Evolutionary conservation across 2,888 invertebrate genomes (phyloP).

Genomic region (Euzophera pinguis): DNA sequence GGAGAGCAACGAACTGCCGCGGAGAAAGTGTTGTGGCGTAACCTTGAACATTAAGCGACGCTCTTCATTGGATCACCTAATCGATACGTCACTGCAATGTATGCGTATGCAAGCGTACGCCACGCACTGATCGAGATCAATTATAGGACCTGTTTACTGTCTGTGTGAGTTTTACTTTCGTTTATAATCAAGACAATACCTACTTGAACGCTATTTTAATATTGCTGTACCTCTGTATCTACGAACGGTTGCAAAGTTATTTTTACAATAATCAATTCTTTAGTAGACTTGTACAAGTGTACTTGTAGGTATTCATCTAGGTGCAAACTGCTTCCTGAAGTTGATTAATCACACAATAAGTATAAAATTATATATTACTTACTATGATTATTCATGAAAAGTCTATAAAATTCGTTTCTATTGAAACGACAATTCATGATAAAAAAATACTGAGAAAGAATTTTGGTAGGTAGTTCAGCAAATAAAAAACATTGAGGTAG

Average conservation of each 20-base stretch:
- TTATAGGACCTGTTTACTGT: slow-evolving; percentile 15
- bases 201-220: too few species aligned
- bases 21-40: slow-evolving; percentile 76
- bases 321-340: too few species aligned
- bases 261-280: too few species aligned
- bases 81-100: slow-evolving; percentile 58
- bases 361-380: too few species aligned
- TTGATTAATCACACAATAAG: too few species aligned
- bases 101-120: slow-evolving; percentile 30
- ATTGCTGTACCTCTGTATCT: too few species aligned
- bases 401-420: too few species aligned
- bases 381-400: too few species aligned
- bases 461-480: slow-evolving; percentile 27
- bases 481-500: slow-evolving; percentile 36
- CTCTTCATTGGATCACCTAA: slow-evolving; percentile 63
- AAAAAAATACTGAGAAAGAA: slow-evolving; percentile 31
- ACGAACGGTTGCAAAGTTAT: too few species aligned
- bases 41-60: slow-evolving; percentile 75
- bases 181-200: not conserved
- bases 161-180: slow-evolving; percentile 16
- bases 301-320: too few species aligned
- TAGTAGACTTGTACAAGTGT: too few species aligned
- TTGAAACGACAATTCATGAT: slow-evolving; percentile 30
- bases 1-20: slow-evolving; percentile 74
- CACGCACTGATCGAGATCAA: slow-evolving; percentile 19